phyloP scores from a whole-genome alignment of 2,113 vertebrate genomes.

The Oncorhynchus gorbuscha region DNA sequence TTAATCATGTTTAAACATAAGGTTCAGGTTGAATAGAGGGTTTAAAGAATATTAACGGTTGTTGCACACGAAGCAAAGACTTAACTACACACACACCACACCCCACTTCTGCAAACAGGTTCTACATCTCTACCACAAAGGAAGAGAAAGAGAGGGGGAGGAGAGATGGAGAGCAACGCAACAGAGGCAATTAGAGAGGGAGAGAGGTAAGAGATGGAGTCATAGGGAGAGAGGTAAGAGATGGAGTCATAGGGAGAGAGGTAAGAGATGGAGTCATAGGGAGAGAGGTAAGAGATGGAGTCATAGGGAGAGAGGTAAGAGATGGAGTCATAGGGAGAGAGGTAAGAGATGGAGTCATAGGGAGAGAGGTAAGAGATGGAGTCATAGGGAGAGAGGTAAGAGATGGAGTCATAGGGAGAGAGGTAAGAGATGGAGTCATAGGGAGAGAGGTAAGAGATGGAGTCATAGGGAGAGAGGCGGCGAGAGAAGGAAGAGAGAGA shows the following conservation, averaged over 20 bases:
- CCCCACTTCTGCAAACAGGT: too few relatives aligned
- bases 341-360: not conserved
- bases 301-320: not conserved
- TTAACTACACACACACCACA: too few relatives aligned
- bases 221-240: not conserved
- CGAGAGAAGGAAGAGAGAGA: not conserved
- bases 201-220: not conserved
- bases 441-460: not conserved
- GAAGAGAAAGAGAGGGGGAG: not conserved
- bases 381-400: not conserved
- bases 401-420: not conserved
- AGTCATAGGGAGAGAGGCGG: not conserved
- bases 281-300: too few relatives aligned
- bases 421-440: not conserved
- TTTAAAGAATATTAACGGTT: too few relatives aligned
- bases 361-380: not conserved
- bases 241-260: not conserved
- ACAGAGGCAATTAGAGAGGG: not conserved
- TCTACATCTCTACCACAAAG: not conserved
- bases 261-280: too few relatives aligned
- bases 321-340: not conserved
- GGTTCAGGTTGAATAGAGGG: too few relatives aligned
- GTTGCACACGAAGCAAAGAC: too few relatives aligned
- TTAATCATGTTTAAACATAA: too few relatives aligned
- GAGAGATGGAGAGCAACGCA: not conserved